phyloP scores from a whole-genome alignment of 2,113 vertebrate species.

The Spheniscus mendiculus region DNA sequence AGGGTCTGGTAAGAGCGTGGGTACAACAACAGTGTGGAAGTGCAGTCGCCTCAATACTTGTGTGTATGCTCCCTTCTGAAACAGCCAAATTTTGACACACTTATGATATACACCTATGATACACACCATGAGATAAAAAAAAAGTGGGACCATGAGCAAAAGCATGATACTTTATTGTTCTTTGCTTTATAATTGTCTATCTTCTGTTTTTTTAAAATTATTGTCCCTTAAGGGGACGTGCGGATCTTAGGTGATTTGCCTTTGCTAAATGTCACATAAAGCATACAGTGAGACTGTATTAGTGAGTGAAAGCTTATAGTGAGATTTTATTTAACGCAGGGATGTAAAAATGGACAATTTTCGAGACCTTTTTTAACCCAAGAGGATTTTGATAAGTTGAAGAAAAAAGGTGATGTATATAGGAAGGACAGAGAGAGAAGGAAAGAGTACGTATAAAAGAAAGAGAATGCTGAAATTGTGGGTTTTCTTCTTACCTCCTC shows the following conservation, averaged over 20 bases:
- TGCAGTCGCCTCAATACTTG: background rate
- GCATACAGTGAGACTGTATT: background rate
- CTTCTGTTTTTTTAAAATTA: background rate
- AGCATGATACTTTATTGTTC: background rate
- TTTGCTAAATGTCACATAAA: background rate
- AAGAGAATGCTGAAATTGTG: background rate
- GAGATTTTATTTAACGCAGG: background rate
- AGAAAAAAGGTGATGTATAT: background rate
- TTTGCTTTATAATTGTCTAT: background rate
- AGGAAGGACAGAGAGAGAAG: background rate
- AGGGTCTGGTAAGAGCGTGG: background rate
- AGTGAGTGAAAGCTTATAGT: background rate
- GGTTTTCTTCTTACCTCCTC: background rate
- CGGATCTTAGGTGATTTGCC: background rate
- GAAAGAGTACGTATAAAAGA: background rate
- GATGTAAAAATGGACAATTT: background rate
- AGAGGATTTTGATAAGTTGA: background rate
- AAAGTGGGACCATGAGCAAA: background rate
- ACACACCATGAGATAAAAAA: background rate
- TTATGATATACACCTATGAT: background rate
- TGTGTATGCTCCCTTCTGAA: background rate
- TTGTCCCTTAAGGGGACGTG: background rate
- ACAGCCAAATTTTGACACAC: background rate
- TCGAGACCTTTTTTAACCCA: background rate
- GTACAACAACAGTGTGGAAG: rapidly evolving